Evolutionary conservation across 2,797 vertebrate species (phyloP), one percentile per base, ranked within the genome.

Genomic region (Melanotaenia maccullochi): DNA sequence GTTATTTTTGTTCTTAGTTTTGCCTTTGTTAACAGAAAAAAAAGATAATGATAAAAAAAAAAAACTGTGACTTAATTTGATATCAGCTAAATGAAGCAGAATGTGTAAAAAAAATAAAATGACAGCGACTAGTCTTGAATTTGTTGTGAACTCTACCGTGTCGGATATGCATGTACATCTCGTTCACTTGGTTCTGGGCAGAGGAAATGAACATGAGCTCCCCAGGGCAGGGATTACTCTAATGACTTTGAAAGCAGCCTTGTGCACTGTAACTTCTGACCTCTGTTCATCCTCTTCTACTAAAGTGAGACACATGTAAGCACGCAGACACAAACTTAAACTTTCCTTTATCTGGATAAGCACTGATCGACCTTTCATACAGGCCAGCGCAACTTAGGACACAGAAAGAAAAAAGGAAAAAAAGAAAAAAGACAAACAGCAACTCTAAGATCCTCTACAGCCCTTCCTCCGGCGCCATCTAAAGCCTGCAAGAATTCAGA

Each of bases 151-250:
- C 42, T 83, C 63, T 81, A 59, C 72, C 35, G 65, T 65, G 81
- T 82, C 73, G 71, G 88, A 89, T 87, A 77, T 86, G 68, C 74
- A 74, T 82, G 70, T 78, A 78, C 74, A 72, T 82, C 80, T 91
- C 79, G 90, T 86, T 90, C 90, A 78, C 82, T 78, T 74, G 66
- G 69, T 71, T 90, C 80, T 87, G 84, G 75, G 79, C 81, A 84
- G 79, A 91, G 93, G 91, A 94, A 93, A 92, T 94, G 86, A 94
- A 87, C 78, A 79, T 66, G 77, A 87, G 60, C 79, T 5, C 90
- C 91, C 89, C 76, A 80, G 90, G 87, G 88, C 81, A 85, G 78
- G 91, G 92, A 93, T 94, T 93, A 92, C 85, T 91, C 84, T 93
- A 91, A 93, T 92, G 92, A 92, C 91, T 93, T 87, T 90, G 86